Base-by-base conservation (phyloP, 37 sponge, comb jelly and placozoan species). In the Petrosia ficiformis region DNA sequence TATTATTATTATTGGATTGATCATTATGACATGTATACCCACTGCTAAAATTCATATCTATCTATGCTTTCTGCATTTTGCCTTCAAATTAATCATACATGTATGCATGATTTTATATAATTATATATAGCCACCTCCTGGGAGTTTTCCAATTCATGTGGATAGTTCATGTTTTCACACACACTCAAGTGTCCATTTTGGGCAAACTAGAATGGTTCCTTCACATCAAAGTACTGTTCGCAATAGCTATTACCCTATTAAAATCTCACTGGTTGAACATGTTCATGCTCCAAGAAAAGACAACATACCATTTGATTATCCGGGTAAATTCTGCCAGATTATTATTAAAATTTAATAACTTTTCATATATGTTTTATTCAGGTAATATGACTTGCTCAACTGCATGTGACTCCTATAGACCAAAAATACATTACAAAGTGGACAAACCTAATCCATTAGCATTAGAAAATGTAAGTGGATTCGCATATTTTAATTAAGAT, bases 241-340 rank as follows among this genome's bases (percentile, higher is more conserved):
- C 2, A 36, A 31, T 10, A 61, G 64, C n/a, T 75, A 75, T 42
- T 37, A 32, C 6, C 63, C 63, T 14, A 25, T 34, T 25, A 32
- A 37, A 24, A 42, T 30, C 5, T 30, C 10, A 32, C 28, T 59
- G 1, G n/a, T n/a, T n/a, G 30, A 59, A 1, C 1, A 42, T 4
- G 41, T 59, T 1, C 1, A 42, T 30, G 76, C 76, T 10, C 76
- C 76, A 1, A 22, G 5, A 25, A 75, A 34, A 39, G 76, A 75
- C 64, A 75, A 75, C 41, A 59, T 75, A 4, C 38, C 61, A 22
- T 35, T 75, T 8, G 25, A 75, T 26, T 75, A 75, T 36, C 73
- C 73, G 1, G 52, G 57, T 73, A 16, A 48, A 37, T n/a, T 4
- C 31, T 39, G 44, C 24, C 10, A 48, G 54, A 48, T 19, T 16